Base-by-base conservation (phyloP, 2,888 invertebrate species). In the Drosophila imparisetae region DNA sequence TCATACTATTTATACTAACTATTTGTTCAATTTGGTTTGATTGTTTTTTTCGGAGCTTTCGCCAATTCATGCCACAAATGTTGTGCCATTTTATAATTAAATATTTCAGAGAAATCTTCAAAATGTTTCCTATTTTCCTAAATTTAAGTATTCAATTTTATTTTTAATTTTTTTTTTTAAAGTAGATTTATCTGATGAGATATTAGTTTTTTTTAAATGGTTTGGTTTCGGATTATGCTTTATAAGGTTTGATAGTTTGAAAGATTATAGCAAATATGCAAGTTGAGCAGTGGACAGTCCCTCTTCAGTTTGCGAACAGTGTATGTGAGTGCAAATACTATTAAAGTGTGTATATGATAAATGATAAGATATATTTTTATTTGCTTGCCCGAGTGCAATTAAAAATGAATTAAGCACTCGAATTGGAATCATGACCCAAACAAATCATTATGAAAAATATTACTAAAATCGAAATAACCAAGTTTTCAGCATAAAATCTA, bases 311-410 rank as follows among this genome's bases (percentile, higher is more conserved):
- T 15, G 15, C 5, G 15, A 45, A 24, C 45, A 24, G 24, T 24
- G 24, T 24, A 45, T 24, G 4, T 15, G 4, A 21, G 13, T 21
- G 2, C 7, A 15, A 24, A 7, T 21, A 7, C 13, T 13, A 15
- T 8, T 4, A 15, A 15, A 42, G 11, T 6, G 42, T 21, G 42
- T 13, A 0, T 5, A 42, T 42, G 6, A 11, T 6, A 24, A 45
- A 38, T 27, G 11, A n/a, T 38, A 24, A 18, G 24, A 11, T 36
- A 11, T 7, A 36, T 11, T 54, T 36, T 24, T 24, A 24, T 54
- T n/a, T 55, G 54, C 36, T 13, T 27, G 54, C n/a, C 10, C 13
- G 27, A 13, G 18, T 27, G 54, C 54, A 55, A 55, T 55, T 55
- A 55, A 55, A 55, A 38, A n/a, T n/a, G 27, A 38, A 55, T 55